Conservation (phyloP, 2,797 vertebrate genomes). For the Delichon dasypus region DNA sequence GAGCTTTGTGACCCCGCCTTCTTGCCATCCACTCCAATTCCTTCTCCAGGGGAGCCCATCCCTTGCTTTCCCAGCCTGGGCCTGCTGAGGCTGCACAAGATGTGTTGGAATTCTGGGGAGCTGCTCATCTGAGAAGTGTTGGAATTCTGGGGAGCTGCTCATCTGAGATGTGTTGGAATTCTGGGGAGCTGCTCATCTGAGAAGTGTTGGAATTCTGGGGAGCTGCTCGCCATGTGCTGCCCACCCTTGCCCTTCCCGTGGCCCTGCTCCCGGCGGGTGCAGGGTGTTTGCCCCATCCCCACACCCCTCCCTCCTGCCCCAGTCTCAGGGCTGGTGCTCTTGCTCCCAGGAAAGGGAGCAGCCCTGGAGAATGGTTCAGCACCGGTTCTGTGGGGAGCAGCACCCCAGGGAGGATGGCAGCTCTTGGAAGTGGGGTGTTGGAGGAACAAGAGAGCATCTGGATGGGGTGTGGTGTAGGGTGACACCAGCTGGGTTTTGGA, state of each 20-base stretch:
- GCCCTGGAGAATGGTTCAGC: not conserved
- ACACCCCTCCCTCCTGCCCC: rapidly evolving
- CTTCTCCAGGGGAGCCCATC: not conserved
- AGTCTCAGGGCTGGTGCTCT: not conserved
- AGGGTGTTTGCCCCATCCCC: not conserved
- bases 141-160: too few species aligned
- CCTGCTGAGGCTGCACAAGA: rapidly evolving
- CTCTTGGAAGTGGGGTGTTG: not conserved
- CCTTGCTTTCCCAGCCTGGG: not conserved
- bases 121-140: too few species aligned
- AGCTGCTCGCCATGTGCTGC: rapidly evolving
- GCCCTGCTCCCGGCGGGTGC: not conserved
- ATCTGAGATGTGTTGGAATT: too few species aligned
- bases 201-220: too few species aligned
- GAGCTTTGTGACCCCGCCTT: not conserved
- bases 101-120: not conserved
- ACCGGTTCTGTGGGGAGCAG: not conserved
- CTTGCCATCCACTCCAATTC: not conserved
- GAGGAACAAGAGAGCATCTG: not conserved
- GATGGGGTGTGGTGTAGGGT: not conserved
- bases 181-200: too few species aligned
- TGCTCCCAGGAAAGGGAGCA: not conserved
- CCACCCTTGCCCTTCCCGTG: not conserved
- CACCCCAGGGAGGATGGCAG: not conserved
- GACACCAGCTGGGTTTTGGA: not conserved